Base-by-base conservation (phyloP, 2,888 invertebrate species). In the Phengaris alcon region DNA sequence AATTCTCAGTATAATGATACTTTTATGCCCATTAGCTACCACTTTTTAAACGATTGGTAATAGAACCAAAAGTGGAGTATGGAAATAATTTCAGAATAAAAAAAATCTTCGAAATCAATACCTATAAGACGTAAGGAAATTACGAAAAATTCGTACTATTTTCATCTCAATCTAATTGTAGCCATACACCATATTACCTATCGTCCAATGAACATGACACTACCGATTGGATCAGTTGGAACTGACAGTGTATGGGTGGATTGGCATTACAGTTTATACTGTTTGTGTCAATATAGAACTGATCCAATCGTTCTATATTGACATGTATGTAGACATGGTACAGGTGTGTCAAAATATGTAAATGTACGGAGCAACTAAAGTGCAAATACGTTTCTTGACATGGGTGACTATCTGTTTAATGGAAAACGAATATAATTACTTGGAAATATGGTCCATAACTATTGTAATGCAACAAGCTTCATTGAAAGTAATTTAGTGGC, bases 401-500 rank as follows among this genome's bases (percentile, higher is more conserved):
- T 46, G 69, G 64, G 22, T 12, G 22, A 10, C 35, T 64, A 59
- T 48, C 59, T 70, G 35, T 70, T 70, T 64, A 75, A 69, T 75
- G 57, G 55, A 75, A 69, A 55, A 55, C 48, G 44, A 68, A 44
- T 69, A 68, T 68, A 55, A 75, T 22, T 48, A 59, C 35, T 59
- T 72, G 52, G 57, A 69, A 76, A 72, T 77, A 79, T 78, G 79
- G 79, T 81, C 80, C 79, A 79, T 79, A 77, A 76, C 44, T 44
- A 64, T 77, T 80, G 76, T 78, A 80, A 80, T 77, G 76, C 80
- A 81, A 79, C 80, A 81, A 79, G 84, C 82, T 82, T 82, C 81
- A 79, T 84, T 85, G 84, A 85, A 84, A 82, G 84, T 85, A 84
- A 83, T 84, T 86, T 87, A 86, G 88, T 87, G 90, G 91, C 91